These are phyloP conservation scores for Coptotermes formosanus DNA, from an alignment of 1,140 invertebrate genomes.

Conservation along the genomic window DNA sequence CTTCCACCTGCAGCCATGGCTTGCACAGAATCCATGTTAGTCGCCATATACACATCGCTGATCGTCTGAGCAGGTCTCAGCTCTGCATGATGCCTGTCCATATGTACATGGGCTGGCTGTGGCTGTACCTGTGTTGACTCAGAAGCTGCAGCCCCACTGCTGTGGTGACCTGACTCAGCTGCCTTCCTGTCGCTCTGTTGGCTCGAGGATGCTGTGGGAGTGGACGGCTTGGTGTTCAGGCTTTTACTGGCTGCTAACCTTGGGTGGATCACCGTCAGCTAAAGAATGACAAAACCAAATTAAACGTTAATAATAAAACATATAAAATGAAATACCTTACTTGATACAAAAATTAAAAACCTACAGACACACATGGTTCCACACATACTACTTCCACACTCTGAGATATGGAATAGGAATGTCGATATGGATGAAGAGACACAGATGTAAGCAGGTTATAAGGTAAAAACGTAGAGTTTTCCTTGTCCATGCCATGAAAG, in stretches of 20 bases:
- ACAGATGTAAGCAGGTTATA: too few species aligned
- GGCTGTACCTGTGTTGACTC: conserved; percentile 36
- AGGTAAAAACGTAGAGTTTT: too few species aligned
- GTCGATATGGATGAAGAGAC: too few species aligned
- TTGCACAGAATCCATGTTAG: conserved; percentile 41
- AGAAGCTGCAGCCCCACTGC: conserved; percentile 18
- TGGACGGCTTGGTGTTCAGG: neutral
- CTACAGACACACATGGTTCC: too few species aligned
- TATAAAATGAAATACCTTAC: too few species aligned
- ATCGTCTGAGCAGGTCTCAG: conserved; percentile 50
- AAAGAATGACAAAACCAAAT: conserved; percentile 36
- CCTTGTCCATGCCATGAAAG: too few species aligned
- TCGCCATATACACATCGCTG: conserved; percentile 45
- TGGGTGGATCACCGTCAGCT: conserved; percentile 79
- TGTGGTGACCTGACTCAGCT: neutral
- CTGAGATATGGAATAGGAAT: too few species aligned
- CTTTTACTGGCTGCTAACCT: conserved; percentile 48
- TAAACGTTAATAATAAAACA: conserved; percentile 23
- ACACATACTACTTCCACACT: too few species aligned
- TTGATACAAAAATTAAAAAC: too few species aligned
- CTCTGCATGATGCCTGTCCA: conserved; percentile 63
- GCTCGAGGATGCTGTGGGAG: conserved; percentile 5
- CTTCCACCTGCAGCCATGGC: conserved; percentile 43
- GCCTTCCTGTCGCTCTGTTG: neutral
- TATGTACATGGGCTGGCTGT: conserved; percentile 58